Conservation (phyloP, 2,797 vertebrate species). For the Pipistrellus pygmaeus region DNA sequence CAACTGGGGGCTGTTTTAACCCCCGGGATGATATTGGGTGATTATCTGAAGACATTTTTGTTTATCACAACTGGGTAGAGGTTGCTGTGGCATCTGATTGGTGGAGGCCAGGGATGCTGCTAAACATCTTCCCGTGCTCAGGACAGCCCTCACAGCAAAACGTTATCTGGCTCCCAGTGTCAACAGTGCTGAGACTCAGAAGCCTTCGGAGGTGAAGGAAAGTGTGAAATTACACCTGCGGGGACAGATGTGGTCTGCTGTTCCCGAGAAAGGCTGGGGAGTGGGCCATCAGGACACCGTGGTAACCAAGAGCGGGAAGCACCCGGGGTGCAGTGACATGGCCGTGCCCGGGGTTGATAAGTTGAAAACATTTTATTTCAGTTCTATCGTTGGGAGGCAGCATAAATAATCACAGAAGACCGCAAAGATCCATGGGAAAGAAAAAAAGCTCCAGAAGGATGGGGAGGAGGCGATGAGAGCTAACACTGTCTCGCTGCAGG, state of each 20-base stretch:
- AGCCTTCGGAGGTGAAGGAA: background rate
- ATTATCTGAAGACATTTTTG: background rate
- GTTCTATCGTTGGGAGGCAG: slow-evolving; percentile 84
- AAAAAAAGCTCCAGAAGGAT: slow-evolving; percentile 37
- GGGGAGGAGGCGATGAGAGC: slow-evolving; percentile 35
- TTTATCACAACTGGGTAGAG: background rate
- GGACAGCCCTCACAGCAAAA: background rate
- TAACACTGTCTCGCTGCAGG: background rate
- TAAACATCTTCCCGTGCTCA: background rate
- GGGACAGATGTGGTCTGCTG: background rate
- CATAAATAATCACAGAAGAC: slow-evolving; percentile 87
- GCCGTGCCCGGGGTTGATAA: slow-evolving; percentile 41
- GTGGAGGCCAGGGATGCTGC: background rate
- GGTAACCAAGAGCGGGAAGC: background rate
- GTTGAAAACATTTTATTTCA: slow-evolving; percentile 88
- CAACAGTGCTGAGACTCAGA: background rate
- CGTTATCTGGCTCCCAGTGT: background rate
- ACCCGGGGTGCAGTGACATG: background rate
- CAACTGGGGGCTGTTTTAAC: background rate
- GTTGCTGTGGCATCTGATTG: background rate
- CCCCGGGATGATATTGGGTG: background rate
- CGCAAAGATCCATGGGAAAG: slow-evolving; percentile 66
- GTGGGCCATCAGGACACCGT: background rate
- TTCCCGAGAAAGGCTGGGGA: background rate
- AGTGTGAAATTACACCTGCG: background rate